Evolutionary conservation across 2,888 invertebrate genomes (phyloP), one percentile per base, ranked within the genome.

Genomic region (Griposia aprilina): DNA sequence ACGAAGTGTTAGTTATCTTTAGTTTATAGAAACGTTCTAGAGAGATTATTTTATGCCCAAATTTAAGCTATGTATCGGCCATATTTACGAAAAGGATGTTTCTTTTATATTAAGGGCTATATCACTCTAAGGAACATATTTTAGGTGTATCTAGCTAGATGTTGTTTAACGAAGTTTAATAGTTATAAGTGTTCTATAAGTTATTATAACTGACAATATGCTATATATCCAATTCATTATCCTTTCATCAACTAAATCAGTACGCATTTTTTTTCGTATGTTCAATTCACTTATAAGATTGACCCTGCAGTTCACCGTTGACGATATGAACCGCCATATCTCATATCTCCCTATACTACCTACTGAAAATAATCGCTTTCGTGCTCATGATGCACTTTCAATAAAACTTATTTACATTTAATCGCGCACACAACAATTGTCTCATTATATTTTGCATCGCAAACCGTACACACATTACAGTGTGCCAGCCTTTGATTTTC

Each of bases 401-500:
- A 11, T 48, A 55, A 23, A 62, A 63, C 15, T 26, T 6, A 45
- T 74, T 52, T 15, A 50, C 20, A 50, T 60, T 26, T 17, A 45
- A 26, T 48, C 23, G 48, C 60, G 71, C 23, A 23, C 15, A 23
- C 23, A 45, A 8, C 15, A 15, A 26, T 57, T 48, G 45, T 48
- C 17, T 17, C 30, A n/a, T 17, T 26, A 15, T 48, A 69, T 52
- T 69, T 74, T 17, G 52, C 7, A 17, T 20, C 11, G 5, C 30
- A 7, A 62, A 52, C 1, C 15, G 10, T 45, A 10, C 26, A 36
- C 26, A 23, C 50, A 50, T 70, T 55, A 70, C 48, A 26, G 55
- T 59, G 2, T 55, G 36, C n/a, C 55, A 77, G 55, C 23, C 62
- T 78, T 70, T 76, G 26, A 79, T 73, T 71, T 72, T 69, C 55